A percentile compares a stretch with the other conserved stretches of the same genome.
Conservation (phyloP, 2,797 vertebrate genomes). For the Sebastolobus alascanus region DNA sequence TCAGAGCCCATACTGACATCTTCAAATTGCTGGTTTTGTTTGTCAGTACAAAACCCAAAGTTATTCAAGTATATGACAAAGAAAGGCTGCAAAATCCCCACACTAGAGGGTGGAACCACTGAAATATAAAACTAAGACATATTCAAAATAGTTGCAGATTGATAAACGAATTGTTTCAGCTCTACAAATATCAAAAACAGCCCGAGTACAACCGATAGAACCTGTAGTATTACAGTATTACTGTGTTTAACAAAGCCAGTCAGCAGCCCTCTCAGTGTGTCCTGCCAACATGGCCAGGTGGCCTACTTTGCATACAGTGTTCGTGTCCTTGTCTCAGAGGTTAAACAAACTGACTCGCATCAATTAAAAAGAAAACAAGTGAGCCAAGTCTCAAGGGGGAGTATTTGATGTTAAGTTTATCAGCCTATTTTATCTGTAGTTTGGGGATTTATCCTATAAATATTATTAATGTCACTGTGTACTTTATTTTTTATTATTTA, state of each 20-base stretch:
- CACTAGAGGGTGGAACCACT: background rate
- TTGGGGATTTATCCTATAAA: too few relatives aligned
- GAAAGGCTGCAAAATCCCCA: background rate
- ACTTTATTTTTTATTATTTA: too few relatives aligned
- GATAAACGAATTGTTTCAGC: background rate
- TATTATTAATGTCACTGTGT: too few relatives aligned
- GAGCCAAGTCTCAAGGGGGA: background rate
- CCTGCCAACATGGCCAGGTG: constrained; percentile 72
- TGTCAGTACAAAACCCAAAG: background rate
- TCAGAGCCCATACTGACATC: background rate
- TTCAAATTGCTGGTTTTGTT: background rate
- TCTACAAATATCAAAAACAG: background rate
- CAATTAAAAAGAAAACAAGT: background rate
- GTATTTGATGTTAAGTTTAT: too few relatives aligned
- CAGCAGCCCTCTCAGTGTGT: background rate
- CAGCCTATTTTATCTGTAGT: too few relatives aligned
- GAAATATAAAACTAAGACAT: background rate
- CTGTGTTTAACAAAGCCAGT: background rate
- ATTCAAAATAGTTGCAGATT: background rate
- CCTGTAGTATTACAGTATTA: background rate
- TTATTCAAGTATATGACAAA: background rate
- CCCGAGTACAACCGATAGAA: background rate
- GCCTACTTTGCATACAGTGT: constrained; percentile 63
- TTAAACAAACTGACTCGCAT: constrained; percentile 50
- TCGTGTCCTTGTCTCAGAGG: constrained; percentile 62